Conservation (phyloP, 1,140 invertebrate genomes). For the Tetragonula clypearis region DNA sequence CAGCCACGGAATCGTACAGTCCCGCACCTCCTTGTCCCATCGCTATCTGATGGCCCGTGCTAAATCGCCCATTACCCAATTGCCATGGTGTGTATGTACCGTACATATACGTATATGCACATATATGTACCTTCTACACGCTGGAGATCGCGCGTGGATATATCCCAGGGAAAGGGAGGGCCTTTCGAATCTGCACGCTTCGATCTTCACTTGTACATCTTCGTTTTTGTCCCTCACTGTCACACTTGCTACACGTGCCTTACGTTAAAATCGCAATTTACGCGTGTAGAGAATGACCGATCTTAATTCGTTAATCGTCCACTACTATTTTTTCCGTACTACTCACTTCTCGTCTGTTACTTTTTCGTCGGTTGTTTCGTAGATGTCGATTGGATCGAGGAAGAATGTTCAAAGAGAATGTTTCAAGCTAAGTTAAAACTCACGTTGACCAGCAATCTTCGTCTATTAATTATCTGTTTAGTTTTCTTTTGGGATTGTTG, state of each 20-base stretch:
- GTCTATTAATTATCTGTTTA: too few species aligned
- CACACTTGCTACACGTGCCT: background rate
- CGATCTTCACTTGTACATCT: slow-evolving; percentile 48
- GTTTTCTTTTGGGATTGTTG: too few species aligned
- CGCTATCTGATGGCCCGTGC: slow-evolving; percentile 74
- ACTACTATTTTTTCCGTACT: background rate
- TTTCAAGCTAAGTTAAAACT: too few species aligned
- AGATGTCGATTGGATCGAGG: too few species aligned
- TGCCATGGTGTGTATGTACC: slow-evolving; percentile 41
- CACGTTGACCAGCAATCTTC: too few species aligned
- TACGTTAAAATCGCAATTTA: background rate
- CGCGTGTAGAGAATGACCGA: background rate
- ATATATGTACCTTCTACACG: background rate
- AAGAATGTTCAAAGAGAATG: too few species aligned
- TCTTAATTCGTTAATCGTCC: background rate
- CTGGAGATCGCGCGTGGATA: background rate
- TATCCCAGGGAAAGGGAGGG: background rate
- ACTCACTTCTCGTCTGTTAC: too few species aligned
- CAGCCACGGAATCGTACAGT: slow-evolving; percentile 52
- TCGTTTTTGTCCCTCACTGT: slow-evolving; percentile 40
- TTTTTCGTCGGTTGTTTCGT: too few species aligned
- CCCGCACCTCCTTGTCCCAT: slow-evolving; percentile 63
- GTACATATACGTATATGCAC: slow-evolving; percentile 7
- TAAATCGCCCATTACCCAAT: slow-evolving; percentile 76
- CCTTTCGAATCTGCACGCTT: background rate